A percentile compares a stretch with the other conserved stretches of the same genome.
These are phyloP conservation scores for Cyprinodon variegatus DNA, from an alignment of 2,113 vertebrate genomes.

Conservation along the genomic window DNA sequence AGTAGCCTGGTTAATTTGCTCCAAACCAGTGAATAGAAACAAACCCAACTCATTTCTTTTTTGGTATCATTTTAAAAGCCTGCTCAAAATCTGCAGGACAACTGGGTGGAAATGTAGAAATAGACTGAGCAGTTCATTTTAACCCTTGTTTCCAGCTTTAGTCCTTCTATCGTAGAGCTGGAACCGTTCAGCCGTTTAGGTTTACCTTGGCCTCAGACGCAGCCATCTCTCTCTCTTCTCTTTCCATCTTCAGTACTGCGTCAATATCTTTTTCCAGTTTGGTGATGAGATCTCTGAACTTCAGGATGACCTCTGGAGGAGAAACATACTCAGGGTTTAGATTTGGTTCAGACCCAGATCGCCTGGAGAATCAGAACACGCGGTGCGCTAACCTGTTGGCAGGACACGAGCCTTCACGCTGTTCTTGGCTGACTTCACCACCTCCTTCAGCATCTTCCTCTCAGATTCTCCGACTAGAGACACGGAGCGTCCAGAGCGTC, in stretches of 20 bases:
- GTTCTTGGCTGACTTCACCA: slow-evolving; percentile 89
- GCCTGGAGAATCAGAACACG: neutral
- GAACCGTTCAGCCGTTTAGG: neutral
- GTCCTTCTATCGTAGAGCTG: no score
- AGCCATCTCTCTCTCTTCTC: slow-evolving; percentile 90
- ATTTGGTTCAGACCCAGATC: neutral
- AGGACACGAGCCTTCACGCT: slow-evolving; percentile 92
- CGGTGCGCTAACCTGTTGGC: slow-evolving; percentile 83
- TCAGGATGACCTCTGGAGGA: slow-evolving; percentile 89
- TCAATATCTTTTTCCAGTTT: slow-evolving; percentile 93
- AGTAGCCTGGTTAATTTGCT: no score
- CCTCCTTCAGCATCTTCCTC: slow-evolving; percentile 94
- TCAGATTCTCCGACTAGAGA: slow-evolving; percentile 95
- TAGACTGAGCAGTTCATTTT: no score
- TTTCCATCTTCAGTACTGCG: slow-evolving; percentile 89
- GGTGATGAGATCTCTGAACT: slow-evolving; percentile 93
- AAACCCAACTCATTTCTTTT: no score
- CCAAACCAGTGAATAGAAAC: no score
- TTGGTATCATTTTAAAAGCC: no score
- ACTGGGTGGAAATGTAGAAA: no score
- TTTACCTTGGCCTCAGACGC: slow-evolving; percentile 91
- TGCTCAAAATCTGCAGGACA: no score
- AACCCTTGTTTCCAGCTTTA: no score
- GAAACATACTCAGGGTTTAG: neutral
- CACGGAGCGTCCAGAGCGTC: slow-evolving; percentile 90